Evolutionary conservation across 1,140 invertebrate species (phyloP).

Genomic region (Archegozetes longisetosus): DNA sequence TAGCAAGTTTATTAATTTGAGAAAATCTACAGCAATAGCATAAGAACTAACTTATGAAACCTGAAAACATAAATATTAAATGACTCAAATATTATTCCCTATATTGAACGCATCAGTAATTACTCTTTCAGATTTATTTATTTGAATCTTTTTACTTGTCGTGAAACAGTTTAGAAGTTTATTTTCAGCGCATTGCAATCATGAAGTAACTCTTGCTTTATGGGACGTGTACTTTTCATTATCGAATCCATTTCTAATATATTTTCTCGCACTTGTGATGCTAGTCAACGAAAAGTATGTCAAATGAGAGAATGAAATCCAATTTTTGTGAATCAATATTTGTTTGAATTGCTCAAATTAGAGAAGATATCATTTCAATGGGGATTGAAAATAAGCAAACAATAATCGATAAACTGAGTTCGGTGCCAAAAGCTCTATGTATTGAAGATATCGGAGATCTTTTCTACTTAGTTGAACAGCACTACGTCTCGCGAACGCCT

Average conservation of each 20-base stretch:
- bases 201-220: slow-evolving; percentile 71
- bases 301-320: too few species aligned
- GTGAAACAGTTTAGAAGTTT: slow-evolving; percentile 54
- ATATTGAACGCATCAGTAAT: too few species aligned
- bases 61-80: too few species aligned
- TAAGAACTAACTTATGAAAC: too few species aligned
- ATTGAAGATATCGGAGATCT: slow-evolving; percentile 92
- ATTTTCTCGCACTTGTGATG: slow-evolving; percentile 87
- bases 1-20: too few species aligned
- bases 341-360: slow-evolving; percentile 24
- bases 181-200: slow-evolving; percentile 67
- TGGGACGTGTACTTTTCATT: slow-evolving; percentile 98
- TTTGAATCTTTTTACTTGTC: too few species aligned
- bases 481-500: slow-evolving; percentile 81
- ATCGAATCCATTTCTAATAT: slow-evolving; percentile 86
- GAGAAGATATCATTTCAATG: slow-evolving; percentile 67
- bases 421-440: slow-evolving; percentile 68
- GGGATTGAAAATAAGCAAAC: slow-evolving; percentile 50
- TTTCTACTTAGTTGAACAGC: slow-evolving; percentile 73
- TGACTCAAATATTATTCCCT: too few species aligned
- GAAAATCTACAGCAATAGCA: too few species aligned
- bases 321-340: too few species aligned
- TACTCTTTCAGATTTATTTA: too few species aligned
- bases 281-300: slow-evolving; percentile 84
- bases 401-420: slow-evolving; percentile 52